phyloP scores from a whole-genome alignment of 2,888 invertebrate genomes.

The Epirrhoe alternata region DNA sequence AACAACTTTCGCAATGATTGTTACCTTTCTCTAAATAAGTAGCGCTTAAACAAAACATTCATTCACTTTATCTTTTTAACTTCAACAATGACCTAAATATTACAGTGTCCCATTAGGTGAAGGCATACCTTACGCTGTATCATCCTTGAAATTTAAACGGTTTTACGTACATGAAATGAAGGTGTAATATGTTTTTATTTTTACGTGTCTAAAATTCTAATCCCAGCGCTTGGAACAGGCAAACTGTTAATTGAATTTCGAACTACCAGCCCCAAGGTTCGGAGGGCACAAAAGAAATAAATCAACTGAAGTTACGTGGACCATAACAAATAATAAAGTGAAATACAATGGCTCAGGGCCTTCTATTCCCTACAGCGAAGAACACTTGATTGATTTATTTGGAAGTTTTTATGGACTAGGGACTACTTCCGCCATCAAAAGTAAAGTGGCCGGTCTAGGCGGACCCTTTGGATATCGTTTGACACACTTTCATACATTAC shows the following conservation, averaged over 20 bases:
- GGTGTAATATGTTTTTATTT: too few species aligned
- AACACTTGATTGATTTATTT: constrained; percentile 31
- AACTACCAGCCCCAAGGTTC: constrained; percentile 37
- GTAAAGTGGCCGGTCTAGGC: constrained; percentile 3
- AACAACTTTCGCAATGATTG: too few species aligned
- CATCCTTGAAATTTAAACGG: too few species aligned
- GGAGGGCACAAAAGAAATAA: constrained; percentile 47
- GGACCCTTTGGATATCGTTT: neutral
- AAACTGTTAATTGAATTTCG: constrained; percentile 38
- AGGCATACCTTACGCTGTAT: too few species aligned
- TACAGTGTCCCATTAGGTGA: too few species aligned
- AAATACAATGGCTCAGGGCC: constrained; percentile 46
- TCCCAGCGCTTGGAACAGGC: neutral
- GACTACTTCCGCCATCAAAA: constrained; percentile 5
- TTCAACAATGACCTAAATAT: too few species aligned
- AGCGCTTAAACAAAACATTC: too few species aligned
- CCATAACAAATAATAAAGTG: constrained; percentile 49
- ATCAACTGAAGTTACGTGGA: constrained; percentile 46
- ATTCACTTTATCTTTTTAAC: too few species aligned
- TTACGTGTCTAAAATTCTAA: neutral
- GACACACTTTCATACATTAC: neutral
- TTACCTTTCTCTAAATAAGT: too few species aligned
- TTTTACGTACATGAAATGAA: too few species aligned
- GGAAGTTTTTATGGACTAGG: constrained; percentile 19
- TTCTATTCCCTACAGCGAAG: constrained; percentile 34